phyloP scores from a whole-genome alignment of 2,888 invertebrate species.

The Phaedon cochleariae region DNA sequence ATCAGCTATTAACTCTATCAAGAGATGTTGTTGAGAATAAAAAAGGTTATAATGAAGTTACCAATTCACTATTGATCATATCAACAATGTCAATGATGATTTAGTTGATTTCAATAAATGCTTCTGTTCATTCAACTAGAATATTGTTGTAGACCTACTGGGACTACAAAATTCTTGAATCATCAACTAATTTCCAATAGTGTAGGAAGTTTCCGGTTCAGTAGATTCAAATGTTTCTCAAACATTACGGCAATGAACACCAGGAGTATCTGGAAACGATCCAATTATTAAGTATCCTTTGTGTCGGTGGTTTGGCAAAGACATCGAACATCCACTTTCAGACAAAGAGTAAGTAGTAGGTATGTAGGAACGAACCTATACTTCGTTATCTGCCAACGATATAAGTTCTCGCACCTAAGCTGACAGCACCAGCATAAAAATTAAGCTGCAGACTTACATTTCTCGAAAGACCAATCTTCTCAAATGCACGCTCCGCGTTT shows the following conservation, averaged over 20 bases:
- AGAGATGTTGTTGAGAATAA: too few relatives aligned
- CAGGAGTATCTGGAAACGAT: not conserved
- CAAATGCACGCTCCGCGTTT: slow-evolving; percentile 54
- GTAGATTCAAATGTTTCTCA: not conserved
- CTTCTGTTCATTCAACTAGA: too few relatives aligned
- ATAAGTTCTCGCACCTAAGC: slow-evolving; percentile 14
- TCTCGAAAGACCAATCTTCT: slow-evolving; percentile 57
- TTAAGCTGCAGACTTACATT: slow-evolving; percentile 37
- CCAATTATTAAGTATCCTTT: slow-evolving; percentile 18
- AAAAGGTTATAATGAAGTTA: too few relatives aligned
- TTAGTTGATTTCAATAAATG: too few relatives aligned
- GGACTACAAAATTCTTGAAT: too few relatives aligned
- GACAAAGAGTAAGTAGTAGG: not conserved
- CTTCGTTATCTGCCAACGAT: slow-evolving; percentile 13
- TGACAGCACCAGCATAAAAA: slow-evolving; percentile 31
- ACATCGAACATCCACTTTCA: too few relatives aligned
- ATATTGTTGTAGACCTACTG: too few relatives aligned
- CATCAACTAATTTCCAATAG: too few relatives aligned
- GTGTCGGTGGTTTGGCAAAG: slow-evolving; percentile 12
- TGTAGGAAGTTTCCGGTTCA: not conserved
- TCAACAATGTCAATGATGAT: too few relatives aligned
- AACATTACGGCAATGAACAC: not conserved
- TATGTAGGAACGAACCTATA: too few relatives aligned
- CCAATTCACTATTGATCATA: too few relatives aligned
- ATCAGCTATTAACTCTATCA: too few relatives aligned